A percentile compares a stretch with the other conserved stretches of the same genome.
Conservation (phyloP, 2,113 vertebrate genomes). For the Halcyon malimbica region DNA sequence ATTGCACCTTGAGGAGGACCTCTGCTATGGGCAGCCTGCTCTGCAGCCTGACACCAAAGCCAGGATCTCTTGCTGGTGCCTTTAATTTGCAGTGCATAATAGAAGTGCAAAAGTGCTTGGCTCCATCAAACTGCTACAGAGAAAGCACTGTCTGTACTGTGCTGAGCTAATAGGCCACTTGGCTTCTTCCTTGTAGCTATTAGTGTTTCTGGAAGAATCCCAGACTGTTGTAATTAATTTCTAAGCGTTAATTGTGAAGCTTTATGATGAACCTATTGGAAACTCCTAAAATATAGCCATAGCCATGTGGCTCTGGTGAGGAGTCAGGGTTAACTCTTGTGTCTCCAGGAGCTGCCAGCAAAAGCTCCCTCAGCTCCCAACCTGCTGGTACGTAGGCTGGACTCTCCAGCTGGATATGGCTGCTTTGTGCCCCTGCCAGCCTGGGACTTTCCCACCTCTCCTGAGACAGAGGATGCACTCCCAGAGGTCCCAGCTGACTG, state of each 20-base stretch:
- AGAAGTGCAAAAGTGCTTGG: neutral
- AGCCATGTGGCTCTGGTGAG: neutral
- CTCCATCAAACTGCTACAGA: neutral
- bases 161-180: neutral
- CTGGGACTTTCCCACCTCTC: neutral
- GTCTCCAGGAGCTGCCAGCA: neutral
- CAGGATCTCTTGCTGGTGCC: neutral
- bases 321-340: neutral
- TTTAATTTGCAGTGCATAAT: neutral
- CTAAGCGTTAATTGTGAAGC: neutral
- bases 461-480: neutral
- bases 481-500: neutral
- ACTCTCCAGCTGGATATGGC: neutral
- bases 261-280: neutral
- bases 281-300: neutral
- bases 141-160: neutral
- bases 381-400: neutral
- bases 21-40: neutral
- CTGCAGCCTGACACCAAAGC: neutral
- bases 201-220: neutral
- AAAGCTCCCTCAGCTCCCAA: neutral
- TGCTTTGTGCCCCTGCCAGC: neutral
- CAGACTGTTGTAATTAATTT: neutral
- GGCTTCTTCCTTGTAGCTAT: neutral
- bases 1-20: accelerated